Evolutionary conservation across 2,888 invertebrate genomes (phyloP), one percentile per base, ranked within the genome.

Genomic region (Heterodera filipjevi): DNA sequence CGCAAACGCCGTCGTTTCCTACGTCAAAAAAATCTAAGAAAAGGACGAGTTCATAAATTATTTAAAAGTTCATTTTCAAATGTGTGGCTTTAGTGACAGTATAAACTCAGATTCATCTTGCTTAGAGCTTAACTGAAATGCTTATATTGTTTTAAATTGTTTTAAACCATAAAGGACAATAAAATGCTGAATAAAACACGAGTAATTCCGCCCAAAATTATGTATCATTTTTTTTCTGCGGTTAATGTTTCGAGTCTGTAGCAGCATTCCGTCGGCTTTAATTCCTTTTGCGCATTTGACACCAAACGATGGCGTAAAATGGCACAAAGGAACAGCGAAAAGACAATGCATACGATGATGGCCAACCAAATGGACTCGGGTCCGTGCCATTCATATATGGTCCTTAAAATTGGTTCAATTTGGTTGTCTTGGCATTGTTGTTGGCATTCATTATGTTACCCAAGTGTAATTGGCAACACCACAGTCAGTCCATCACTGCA

Each of bases 401-500:
- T 6, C n/a, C 59, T 59, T 6, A 39, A 59, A 59, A 27, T 10
- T 6, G n/a, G n/a, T n/a, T 3, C 16, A 49, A 16, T 49, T 49
- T 49, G 27, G 22, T 6, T 0, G 16, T 19, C 10, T 3, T 16
- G 0, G 14, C 49, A 49, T 49, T 49, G 49, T 49, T 3, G 3
- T 49, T 14, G 49, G 49, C 19, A 49, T 49, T 49, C 3, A 16
- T 49, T 19, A 79, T n/a, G 68, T 66, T 79, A 79, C 79, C 83
- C 76, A 32, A 82, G 76, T 30, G 68, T 27, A 68, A 83, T 71
- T 44, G 83, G 83, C 16, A 83, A 80, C n/a, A 84, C 32, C 39
- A 83, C 79, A 22, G 71, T 80, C 27, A 83, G 27, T 16, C 77
- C 71, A n/a, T 83, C 83, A 0, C 84, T 82, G 19, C 76, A 77